These are phyloP conservation scores for Epicampocera succincta DNA, from an alignment of 2,888 invertebrate genomes.

Conservation along the genomic window DNA sequence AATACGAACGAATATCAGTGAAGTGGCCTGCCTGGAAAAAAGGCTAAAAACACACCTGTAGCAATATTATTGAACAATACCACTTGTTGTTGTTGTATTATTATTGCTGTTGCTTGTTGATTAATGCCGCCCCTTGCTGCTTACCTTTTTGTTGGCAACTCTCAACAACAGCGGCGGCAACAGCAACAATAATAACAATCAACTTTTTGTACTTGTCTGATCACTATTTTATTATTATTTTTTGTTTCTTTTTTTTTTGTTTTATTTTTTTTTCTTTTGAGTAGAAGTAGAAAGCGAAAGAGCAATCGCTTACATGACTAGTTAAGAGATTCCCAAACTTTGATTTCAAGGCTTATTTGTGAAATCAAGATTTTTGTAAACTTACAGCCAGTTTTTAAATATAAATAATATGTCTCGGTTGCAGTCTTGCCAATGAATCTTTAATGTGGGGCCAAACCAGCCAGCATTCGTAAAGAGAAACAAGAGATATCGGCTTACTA, in stretches of 20 bases:
- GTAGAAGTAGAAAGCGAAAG: constrained; percentile 66
- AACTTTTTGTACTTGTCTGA: constrained; percentile 64
- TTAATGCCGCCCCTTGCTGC: constrained; percentile 54
- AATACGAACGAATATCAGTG: constrained; percentile 46
- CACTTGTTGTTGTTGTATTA: constrained; percentile 60
- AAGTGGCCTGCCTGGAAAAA: constrained; percentile 24
- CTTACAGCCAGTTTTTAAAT: not conserved
- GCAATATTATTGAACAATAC: constrained; percentile 55
- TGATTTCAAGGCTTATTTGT: not conserved
- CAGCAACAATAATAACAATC: constrained; percentile 42
- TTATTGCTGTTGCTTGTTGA: constrained; percentile 42
- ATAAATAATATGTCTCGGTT: too few species aligned
- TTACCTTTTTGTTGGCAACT: constrained; percentile 50
- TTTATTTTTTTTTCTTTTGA: constrained; percentile 9
- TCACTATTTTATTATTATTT: constrained; percentile 53
- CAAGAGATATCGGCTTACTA: too few species aligned
- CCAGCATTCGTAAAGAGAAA: too few species aligned
- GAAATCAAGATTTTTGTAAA: not conserved
- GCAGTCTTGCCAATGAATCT: too few species aligned
- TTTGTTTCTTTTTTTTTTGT: not conserved
- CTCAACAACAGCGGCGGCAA: constrained; percentile 31
- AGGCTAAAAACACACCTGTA: constrained; percentile 49
- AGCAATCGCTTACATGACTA: constrained; percentile 30
- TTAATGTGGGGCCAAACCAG: too few species aligned
- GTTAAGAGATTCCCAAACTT: constrained; percentile 53